Evolutionary conservation across 2,113 vertebrate species (phyloP).

Genomic region (Danionella cerebrum): DNA sequence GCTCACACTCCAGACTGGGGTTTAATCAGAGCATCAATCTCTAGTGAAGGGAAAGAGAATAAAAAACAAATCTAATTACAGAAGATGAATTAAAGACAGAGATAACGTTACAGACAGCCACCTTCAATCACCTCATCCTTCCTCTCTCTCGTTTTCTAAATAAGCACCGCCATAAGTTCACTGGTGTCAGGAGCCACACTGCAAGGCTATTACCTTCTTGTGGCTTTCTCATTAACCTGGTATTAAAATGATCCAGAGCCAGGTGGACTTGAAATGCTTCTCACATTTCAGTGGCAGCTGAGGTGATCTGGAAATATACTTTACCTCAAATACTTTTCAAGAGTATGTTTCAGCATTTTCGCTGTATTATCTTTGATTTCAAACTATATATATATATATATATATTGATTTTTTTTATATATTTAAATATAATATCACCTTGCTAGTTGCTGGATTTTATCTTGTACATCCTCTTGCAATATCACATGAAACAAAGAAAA

Average conservation of each 20-base stretch:
- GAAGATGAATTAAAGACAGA: conserved; percentile 48
- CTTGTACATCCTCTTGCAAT: too few species aligned
- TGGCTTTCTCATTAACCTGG: neutral
- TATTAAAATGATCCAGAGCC: neutral
- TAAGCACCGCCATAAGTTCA: conserved; percentile 1
- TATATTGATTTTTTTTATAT: too few species aligned
- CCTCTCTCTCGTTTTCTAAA: neutral
- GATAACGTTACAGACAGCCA: conserved; percentile 55
- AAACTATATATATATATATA: too few species aligned
- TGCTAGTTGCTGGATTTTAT: too few species aligned
- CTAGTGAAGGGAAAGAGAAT: conserved; percentile 42
- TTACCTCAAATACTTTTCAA: too few species aligned
- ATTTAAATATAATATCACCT: too few species aligned
- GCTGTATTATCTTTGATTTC: too few species aligned
- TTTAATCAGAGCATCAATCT: conserved; percentile 61
- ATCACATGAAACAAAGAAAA: too few species aligned
- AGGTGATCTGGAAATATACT: too few species aligned
- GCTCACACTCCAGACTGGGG: conserved; percentile 35
- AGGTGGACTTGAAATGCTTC: neutral
- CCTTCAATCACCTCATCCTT: conserved; percentile 28
- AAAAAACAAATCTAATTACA: conserved; percentile 58
- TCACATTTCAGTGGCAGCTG: neutral
- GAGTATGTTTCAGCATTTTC: too few species aligned
- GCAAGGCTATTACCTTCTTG: neutral
- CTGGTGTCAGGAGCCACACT: neutral